These are phyloP conservation scores for Pandemis corylana DNA, from an alignment of 2,888 invertebrate species.

Conservation along the genomic window DNA sequence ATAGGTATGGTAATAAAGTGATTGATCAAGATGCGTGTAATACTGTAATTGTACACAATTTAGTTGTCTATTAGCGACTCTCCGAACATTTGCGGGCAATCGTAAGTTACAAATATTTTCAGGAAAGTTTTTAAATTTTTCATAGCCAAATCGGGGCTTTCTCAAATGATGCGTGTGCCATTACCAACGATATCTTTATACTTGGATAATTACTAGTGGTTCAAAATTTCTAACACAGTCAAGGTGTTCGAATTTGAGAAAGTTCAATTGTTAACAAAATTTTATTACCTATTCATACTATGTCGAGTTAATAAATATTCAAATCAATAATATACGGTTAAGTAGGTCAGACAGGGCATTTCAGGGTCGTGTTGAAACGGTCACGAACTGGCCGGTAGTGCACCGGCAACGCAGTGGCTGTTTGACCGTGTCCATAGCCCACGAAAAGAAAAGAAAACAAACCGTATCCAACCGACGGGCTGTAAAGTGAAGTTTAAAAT, in stretches of 20 bases:
- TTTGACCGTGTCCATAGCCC: conserved; percentile 21
- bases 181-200: too few species aligned
- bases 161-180: too few species aligned
- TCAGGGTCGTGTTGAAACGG: conserved; percentile 34
- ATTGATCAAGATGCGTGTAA: background rate
- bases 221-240: background rate
- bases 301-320: conserved; percentile 15
- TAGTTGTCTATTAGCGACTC: too few species aligned
- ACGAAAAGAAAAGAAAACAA: conserved; percentile 7
- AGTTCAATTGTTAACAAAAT: background rate
- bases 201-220: background rate
- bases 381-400: conserved; percentile 23
- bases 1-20: too few species aligned
- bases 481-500: background rate
- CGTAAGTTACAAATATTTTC: too few species aligned
- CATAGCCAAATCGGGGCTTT: too few species aligned
- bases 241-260: background rate
- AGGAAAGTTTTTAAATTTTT: too few species aligned
- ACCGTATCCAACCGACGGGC: conserved; percentile 1
- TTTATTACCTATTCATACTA: background rate
- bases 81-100: too few species aligned
- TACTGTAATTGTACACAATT: too few species aligned
- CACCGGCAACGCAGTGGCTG: conserved; percentile 18
- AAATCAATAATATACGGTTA: conserved; percentile 30
- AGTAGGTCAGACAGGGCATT: conserved; percentile 30